Evolutionary conservation across 2,888 invertebrate species (phyloP).

Genomic region (Amaurobius ferox): DNA sequence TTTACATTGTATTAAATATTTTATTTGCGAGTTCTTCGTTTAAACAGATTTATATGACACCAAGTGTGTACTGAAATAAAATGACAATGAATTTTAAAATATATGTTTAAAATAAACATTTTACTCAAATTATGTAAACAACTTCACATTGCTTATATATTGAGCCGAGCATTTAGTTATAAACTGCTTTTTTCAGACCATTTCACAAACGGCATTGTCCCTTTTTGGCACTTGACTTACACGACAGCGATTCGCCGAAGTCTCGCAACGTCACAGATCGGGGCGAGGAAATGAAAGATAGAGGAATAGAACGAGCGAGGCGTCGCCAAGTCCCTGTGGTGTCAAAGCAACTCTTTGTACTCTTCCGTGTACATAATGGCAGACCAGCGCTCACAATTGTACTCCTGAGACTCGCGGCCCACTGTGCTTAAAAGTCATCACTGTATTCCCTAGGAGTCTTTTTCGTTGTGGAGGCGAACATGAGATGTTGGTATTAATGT

Average conservation of each 20-base stretch:
- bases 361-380: constrained; percentile 65
- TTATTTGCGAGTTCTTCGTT: no score
- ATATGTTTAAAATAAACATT: no score
- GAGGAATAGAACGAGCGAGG: constrained; percentile 33
- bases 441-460: constrained; percentile 58
- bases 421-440: constrained; percentile 67
- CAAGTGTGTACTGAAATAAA: no score
- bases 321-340: constrained; percentile 36
- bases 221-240: background rate
- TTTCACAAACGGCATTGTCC: background rate
- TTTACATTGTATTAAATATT: no score
- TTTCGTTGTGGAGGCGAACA: constrained; percentile 56
- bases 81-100: no score
- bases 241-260: constrained; percentile 28
- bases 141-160: background rate
- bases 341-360: constrained; percentile 56
- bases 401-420: constrained; percentile 50
- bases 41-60: no score
- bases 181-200: background rate
- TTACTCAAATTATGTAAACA: no score
- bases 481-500: constrained; percentile 65
- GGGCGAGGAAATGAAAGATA: constrained; percentile 57
- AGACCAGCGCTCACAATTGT: constrained; percentile 59
- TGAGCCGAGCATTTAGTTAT: background rate
- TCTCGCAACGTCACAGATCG: constrained; percentile 42